Base-by-base conservation (phyloP, 1,140 invertebrate species). In the Lepidurus arcticus region DNA sequence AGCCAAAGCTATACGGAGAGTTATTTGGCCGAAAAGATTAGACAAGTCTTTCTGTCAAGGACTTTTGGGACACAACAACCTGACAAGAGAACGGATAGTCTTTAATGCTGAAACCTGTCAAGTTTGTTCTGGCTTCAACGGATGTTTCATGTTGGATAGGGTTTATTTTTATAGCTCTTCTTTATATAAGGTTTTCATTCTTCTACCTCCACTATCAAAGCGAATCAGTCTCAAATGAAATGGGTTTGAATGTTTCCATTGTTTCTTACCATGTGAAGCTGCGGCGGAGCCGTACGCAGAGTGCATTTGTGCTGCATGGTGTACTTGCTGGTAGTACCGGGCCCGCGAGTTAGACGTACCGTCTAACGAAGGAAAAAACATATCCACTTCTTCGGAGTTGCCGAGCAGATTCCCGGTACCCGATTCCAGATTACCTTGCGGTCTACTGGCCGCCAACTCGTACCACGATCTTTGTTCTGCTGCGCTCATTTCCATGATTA, bases 401-500 rank as follows among this genome's bases (percentile, higher is more conserved):
- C 73, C 43, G 42, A 44, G 44, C 43, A 44, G 53, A 74, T 44
- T 73, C 24, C 26, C 26, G 34, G 42, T 78, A 44, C 53, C 75
- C 34, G 47, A 42, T 74, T 73, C 73, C 73, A 74, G 78, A 9
- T 74, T 42, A 11, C 42, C 73, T 13, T 42, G 78, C 21, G 78
- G 53, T 16, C 44, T 42, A 44, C 65, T 75, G 47, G 78, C 78
- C 2, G 78, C 78, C 13, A 78, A 24, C 47, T 78, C 78, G 73
- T 78, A 78, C 78, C 78, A 78, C 73, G 78, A 78, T 45, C 78
- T 73, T 73, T 78, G 78, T 24, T 78, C 78, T n/a, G 43, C 78
- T 44, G 78, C 42, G 73, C 75, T 78, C 78, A 78, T 78, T 42
- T 78, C 78, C 78, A 78, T 78, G 45, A 73, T 78, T 13, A 43